Evolutionary conservation across 2,888 invertebrate species (phyloP).

Genomic region (Aphodius sticticus): DNA sequence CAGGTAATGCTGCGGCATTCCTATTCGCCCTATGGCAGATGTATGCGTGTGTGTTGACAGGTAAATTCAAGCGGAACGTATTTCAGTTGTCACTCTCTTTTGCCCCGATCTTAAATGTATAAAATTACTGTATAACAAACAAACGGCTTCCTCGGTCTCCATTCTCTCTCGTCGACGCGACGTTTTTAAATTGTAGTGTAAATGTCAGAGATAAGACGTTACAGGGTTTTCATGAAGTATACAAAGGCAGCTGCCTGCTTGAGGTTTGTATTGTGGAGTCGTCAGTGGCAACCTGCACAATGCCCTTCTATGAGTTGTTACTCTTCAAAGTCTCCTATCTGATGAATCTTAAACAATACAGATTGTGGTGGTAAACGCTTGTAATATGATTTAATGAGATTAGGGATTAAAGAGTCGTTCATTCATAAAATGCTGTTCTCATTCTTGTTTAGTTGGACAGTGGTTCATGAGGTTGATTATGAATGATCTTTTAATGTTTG

Average conservation of each 20-base stretch:
- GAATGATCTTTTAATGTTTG: neutral
- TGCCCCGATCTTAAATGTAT: constrained; percentile 53
- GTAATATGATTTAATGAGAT: neutral
- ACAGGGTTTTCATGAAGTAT: neutral
- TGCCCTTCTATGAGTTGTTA: neutral
- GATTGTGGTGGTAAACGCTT: neutral
- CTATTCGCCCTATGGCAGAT: constrained; percentile 46
- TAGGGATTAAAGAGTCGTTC: neutral
- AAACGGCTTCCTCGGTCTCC: constrained; percentile 30
- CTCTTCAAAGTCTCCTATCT: neutral
- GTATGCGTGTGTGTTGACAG: constrained; percentile 49
- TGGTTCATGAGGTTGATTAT: neutral
- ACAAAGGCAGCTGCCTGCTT: constrained; percentile 39
- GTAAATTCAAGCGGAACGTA: constrained; percentile 46
- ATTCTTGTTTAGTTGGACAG: neutral
- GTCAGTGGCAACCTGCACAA: neutral
- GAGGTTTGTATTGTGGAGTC: constrained; percentile 23
- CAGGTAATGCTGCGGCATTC: constrained; percentile 48
- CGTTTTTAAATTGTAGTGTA: constrained; percentile 53
- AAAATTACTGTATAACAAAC: constrained; percentile 53
- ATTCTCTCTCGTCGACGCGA: constrained; percentile 46
- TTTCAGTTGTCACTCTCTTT: constrained; percentile 51
- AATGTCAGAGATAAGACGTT: constrained; percentile 47
- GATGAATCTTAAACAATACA: neutral
- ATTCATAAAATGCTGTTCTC: neutral